A percentile compares a stretch with the other conserved stretches of the same genome.
phyloP scores from a whole-genome alignment of 2,888 invertebrate genomes.

The Hylaea fasciaria region DNA sequence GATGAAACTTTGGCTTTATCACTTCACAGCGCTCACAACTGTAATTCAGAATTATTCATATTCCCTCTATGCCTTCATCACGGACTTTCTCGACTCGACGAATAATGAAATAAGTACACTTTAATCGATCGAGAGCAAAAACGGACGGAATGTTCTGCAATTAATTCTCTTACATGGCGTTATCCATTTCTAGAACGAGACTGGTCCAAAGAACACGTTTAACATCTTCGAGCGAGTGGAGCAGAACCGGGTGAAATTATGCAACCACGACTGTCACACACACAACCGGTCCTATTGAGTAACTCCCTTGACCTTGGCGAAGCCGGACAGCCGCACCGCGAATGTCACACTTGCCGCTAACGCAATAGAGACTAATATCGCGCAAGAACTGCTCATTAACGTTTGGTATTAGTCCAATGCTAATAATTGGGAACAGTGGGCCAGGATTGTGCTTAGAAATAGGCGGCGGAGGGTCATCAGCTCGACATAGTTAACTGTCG shows the following conservation, averaged over 20 bases:
- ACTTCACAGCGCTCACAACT: conserved; percentile 2
- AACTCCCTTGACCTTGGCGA: conserved; percentile 75
- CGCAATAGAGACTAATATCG: conserved; percentile 64
- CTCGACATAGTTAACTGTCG: conserved; percentile 40
- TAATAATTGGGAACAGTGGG: conserved; percentile 76
- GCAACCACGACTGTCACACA: conserved; percentile 60
- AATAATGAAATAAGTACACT: conserved; percentile 23
- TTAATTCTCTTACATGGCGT: conserved; percentile 12
- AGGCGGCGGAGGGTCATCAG: conserved; percentile 40
- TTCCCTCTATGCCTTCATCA: conserved; percentile 14
- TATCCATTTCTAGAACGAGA: conserved; percentile 25
- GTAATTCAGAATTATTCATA: conserved; percentile 9
- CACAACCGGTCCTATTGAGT: conserved; percentile 68
- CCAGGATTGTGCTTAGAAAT: conserved; percentile 68
- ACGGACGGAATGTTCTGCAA: conserved; percentile 17
- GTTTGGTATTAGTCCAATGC: conserved; percentile 80
- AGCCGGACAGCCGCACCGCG: conserved; percentile 41
- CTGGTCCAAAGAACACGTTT: conserved; percentile 35
- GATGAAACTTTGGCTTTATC: conserved; percentile 7
- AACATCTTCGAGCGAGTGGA: conserved; percentile 39
- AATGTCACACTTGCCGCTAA: conserved; percentile 56
- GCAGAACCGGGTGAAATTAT: conserved; percentile 63
- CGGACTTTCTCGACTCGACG: conserved; percentile 22
- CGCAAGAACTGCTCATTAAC: conserved; percentile 66
- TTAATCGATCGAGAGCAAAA: conserved; percentile 20